phyloP scores from a whole-genome alignment of 2,113 vertebrate species.

The Lucifuga dentata region DNA sequence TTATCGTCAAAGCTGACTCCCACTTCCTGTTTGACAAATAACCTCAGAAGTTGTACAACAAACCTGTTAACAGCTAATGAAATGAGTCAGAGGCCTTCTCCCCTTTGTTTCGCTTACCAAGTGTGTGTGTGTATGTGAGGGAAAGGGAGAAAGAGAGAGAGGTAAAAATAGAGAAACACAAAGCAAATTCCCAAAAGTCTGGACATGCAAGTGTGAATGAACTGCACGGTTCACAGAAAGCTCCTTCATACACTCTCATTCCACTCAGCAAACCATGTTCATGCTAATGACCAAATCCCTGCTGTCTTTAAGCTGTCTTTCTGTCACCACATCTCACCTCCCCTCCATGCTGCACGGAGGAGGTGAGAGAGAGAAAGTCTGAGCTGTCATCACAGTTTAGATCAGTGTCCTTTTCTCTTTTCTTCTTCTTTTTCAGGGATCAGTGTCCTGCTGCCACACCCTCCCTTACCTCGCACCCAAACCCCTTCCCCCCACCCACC shows the following conservation, averaged over 20 bases:
- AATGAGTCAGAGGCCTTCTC: conserved; percentile 57
- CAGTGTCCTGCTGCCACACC: conserved; percentile 26
- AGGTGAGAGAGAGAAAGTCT: conserved; percentile 70
- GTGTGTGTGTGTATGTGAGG: conserved; percentile 4
- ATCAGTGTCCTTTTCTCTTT: conserved; percentile 65
- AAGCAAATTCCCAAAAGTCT: conserved; percentile 31
- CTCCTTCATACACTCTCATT: conserved; percentile 39
- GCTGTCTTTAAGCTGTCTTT: conserved; percentile 55
- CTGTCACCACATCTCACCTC: conserved; percentile 60
- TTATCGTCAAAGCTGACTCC: conserved; percentile 53
- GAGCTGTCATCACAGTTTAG: conserved; percentile 75
- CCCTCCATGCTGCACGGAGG: conserved; percentile 52
- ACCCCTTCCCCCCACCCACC: conserved; percentile 55
- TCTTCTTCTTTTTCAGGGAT: too few species aligned
- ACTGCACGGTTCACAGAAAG: conserved; percentile 34
- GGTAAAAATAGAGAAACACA: conserved; percentile 2
- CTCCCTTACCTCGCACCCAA: conserved; percentile 51
- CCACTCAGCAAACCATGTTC: conserved; percentile 19
- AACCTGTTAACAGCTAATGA: conserved; percentile 57
- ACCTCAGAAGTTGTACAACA: conserved; percentile 51
- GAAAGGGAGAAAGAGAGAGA: neutral
- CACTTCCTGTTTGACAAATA: conserved; percentile 42
- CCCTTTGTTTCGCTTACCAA: conserved; percentile 20
- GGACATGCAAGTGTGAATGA: conserved; percentile 44
- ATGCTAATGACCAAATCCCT: conserved; percentile 40